Conservation (phyloP, 2,113 vertebrate species). For the Lagopus leucura region DNA sequence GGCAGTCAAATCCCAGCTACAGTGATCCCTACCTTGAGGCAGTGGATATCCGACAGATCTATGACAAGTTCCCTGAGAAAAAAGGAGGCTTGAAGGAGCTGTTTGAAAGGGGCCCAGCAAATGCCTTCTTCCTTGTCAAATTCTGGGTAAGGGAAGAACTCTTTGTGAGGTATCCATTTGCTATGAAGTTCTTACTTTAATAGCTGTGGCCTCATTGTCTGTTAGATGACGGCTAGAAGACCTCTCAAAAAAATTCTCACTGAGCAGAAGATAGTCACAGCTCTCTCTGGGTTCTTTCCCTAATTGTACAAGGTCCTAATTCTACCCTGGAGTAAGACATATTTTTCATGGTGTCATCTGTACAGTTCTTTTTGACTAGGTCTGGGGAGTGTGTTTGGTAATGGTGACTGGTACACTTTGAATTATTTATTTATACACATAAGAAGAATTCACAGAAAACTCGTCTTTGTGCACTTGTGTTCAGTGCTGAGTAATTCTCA, state of each 20-base stretch:
- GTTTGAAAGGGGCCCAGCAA: conserved; percentile 90
- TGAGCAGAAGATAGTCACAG: background rate
- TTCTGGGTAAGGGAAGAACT: conserved; percentile 87
- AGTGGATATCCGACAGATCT: conserved; percentile 93
- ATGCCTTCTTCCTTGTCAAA: conserved; percentile 93
- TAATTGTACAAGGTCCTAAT: background rate
- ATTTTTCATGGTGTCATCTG: background rate
- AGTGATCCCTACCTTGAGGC: conserved; percentile 91
- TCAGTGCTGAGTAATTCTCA: background rate
- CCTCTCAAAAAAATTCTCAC: background rate
- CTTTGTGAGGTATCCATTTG: background rate
- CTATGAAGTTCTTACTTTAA: background rate
- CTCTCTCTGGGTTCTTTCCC: background rate
- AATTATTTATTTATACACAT: background rate
- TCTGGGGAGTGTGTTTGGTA: background rate
- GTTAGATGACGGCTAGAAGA: background rate
- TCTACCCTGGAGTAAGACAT: background rate
- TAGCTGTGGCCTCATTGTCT: fast-evolving
- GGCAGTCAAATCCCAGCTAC: conserved; percentile 91
- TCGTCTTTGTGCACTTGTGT: background rate
- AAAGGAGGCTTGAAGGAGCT: conserved; percentile 94
- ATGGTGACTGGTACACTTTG: background rate
- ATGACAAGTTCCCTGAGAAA: conserved; percentile 95
- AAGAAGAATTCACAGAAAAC: background rate
- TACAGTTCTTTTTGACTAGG: background rate